These are phyloP conservation scores for Xestia xanthographa DNA, from an alignment of 2,888 invertebrate species.

Conservation along the genomic window DNA sequence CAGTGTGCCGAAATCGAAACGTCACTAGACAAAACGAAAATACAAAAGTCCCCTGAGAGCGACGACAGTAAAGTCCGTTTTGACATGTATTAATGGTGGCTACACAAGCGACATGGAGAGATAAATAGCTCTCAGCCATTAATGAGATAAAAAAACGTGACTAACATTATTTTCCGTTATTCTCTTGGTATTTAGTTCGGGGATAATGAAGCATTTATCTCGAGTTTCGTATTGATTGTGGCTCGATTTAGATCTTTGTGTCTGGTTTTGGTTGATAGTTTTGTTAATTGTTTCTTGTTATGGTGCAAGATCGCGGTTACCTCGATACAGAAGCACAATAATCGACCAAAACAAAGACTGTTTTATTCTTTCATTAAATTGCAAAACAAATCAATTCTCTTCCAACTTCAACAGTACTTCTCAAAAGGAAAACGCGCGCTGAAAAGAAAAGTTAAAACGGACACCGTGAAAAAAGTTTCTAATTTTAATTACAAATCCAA, in stretches of 20 bases:
- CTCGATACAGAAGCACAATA: slow-evolving; percentile 13
- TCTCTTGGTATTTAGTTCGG: slow-evolving; percentile 75
- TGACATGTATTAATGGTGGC: slow-evolving; percentile 86
- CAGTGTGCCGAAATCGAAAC: slow-evolving; percentile 75
- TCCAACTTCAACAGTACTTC: slow-evolving; percentile 40
- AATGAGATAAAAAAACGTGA: slow-evolving; percentile 88
- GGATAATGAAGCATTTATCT: slow-evolving; percentile 61
- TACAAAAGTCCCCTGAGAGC: slow-evolving; percentile 72
- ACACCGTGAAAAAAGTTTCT: slow-evolving; percentile 65
- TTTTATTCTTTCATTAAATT: slow-evolving; percentile 34
- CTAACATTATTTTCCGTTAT: slow-evolving; percentile 70
- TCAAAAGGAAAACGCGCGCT: slow-evolving; percentile 56
- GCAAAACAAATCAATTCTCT: slow-evolving; percentile 49
- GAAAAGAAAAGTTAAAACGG: slow-evolving; percentile 61
- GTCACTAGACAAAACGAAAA: slow-evolving; percentile 75
- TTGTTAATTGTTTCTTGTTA: slow-evolving; percentile 11
- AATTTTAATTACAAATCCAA: slow-evolving; percentile 77
- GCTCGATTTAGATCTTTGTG: slow-evolving; percentile 38
- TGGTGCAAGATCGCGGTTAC: slow-evolving; percentile 6
- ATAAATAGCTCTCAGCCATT: slow-evolving; percentile 85
- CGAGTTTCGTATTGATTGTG: slow-evolving; percentile 47
- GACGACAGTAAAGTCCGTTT: slow-evolving; percentile 74
- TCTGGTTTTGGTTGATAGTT: slow-evolving; percentile 19
- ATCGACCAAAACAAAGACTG: slow-evolving; percentile 14
- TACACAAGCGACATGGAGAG: slow-evolving; percentile 79